These are phyloP conservation scores for Echinometra lucunter DNA, from an alignment of 53 echinoderm and acorn worm genomes.

Conservation along the genomic window DNA sequence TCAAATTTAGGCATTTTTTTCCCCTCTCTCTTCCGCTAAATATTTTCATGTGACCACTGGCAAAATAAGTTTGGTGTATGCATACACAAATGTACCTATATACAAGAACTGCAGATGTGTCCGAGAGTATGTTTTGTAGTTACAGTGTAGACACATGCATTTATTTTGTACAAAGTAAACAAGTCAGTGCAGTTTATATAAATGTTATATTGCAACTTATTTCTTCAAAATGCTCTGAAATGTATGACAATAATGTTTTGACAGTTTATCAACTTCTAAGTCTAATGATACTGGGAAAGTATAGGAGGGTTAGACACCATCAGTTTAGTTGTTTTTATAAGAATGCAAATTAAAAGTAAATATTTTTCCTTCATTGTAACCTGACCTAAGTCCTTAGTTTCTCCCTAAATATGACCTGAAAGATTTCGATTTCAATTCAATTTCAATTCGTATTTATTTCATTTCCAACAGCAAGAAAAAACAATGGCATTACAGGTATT, in stretches of 20 bases:
- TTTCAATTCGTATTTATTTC: too few species aligned
- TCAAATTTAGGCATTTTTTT: constrained; percentile 57
- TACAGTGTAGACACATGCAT: too few species aligned
- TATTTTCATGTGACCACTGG: constrained; percentile 40
- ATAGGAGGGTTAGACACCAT: neutral
- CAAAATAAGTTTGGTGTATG: neutral
- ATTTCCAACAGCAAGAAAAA: too few species aligned
- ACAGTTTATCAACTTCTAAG: neutral
- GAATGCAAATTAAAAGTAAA: neutral
- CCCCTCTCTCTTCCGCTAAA: constrained; percentile 27
- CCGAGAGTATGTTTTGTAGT: neutral
- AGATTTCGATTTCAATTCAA: neutral
- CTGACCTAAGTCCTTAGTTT: neutral
- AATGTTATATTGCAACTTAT: too few species aligned
- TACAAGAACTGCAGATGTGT: neutral
- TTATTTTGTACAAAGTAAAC: neutral
- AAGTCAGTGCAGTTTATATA: neutral
- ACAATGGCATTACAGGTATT: too few species aligned
- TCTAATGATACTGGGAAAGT: neutral
- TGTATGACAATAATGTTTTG: neutral
- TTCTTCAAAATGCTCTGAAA: neutral
- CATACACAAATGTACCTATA: neutral
- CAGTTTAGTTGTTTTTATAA: too few species aligned
- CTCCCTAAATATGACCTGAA: neutral
- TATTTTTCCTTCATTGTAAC: too few species aligned